A percentile compares a stretch with the other conserved stretches of the same genome.
phyloP scores from a whole-genome alignment of 2,113 vertebrate genomes.

The Nanger granti region DNA sequence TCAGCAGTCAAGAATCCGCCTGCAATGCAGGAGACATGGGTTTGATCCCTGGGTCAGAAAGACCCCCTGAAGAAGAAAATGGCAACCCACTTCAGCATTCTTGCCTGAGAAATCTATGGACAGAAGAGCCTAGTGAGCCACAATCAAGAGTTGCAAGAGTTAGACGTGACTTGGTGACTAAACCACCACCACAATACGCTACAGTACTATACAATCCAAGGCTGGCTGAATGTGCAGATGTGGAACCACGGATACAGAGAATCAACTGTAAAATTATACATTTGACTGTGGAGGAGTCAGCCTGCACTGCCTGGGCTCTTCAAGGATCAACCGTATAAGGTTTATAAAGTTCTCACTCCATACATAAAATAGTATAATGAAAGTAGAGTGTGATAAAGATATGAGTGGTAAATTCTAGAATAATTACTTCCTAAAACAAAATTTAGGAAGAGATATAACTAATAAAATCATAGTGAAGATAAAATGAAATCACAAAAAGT shows the following conservation, averaged over 20 bases:
- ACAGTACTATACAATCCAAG: not conserved
- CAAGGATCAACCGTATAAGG: not conserved
- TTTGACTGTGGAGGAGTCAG: not conserved
- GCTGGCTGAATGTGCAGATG: not conserved
- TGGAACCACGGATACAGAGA: not conserved
- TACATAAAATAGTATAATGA: not conserved
- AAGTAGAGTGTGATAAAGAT: not conserved
- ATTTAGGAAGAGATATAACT: not conserved
- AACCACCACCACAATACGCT: not conserved
- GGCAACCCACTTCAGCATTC: not conserved
- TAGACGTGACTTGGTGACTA: not conserved
- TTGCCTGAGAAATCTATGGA: not conserved
- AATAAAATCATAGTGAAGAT: not conserved
- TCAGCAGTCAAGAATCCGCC: not conserved
- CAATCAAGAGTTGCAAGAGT: not conserved
- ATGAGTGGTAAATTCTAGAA: not conserved
- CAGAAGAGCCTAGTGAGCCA: not conserved
- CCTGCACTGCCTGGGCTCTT: not conserved
- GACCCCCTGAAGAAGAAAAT: not conserved
- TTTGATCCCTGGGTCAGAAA: not conserved
- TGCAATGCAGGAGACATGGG: not conserved
- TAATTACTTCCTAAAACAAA: not conserved
- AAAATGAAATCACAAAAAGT: not conserved
- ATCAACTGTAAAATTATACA: not conserved
- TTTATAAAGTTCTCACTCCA: not conserved